Conservation (phyloP, 2,888 invertebrate genomes). For the Limnephilus lunatus region DNA sequence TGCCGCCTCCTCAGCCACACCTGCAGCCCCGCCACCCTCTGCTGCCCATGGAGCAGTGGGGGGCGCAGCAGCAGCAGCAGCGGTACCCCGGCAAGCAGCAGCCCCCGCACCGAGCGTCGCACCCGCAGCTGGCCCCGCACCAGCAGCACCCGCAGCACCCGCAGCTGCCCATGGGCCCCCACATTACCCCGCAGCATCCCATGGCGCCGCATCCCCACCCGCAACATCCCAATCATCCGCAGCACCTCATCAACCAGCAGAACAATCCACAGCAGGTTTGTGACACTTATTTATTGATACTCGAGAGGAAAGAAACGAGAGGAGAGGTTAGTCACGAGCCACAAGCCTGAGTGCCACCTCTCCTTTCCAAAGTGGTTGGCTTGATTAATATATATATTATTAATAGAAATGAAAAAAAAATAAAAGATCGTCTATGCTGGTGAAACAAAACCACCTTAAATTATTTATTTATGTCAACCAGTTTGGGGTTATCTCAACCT, state of each 20-base stretch:
- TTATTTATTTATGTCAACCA: too few relatives aligned
- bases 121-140: slow-evolving; percentile 67
- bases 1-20: slow-evolving; percentile 75
- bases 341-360: too few relatives aligned
- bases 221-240: slow-evolving; percentile 72
- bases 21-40: slow-evolving; percentile 74
- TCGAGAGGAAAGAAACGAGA: background rate
- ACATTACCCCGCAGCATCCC: slow-evolving; percentile 70
- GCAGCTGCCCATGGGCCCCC: slow-evolving; percentile 66
- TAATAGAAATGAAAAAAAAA: too few relatives aligned
- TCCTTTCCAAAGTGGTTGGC: too few relatives aligned
- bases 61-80: slow-evolving; percentile 69
- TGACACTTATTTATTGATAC: slow-evolving; percentile 11
- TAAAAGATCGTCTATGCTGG: too few relatives aligned
- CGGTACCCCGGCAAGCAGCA: slow-evolving; percentile 71
- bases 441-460: too few relatives aligned
- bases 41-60: slow-evolving; percentile 67
- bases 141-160: slow-evolving; percentile 70
- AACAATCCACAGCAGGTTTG: slow-evolving; percentile 71
- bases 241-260: slow-evolving; percentile 75
- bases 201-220: slow-evolving; percentile 70
- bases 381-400: too few relatives aligned
- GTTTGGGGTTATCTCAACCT: too few relatives aligned
- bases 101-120: slow-evolving; percentile 67
- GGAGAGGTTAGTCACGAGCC: too few relatives aligned